phyloP scores from a whole-genome alignment of 64 coral and sea anemone genomes.

The Platygyra sinensis region DNA sequence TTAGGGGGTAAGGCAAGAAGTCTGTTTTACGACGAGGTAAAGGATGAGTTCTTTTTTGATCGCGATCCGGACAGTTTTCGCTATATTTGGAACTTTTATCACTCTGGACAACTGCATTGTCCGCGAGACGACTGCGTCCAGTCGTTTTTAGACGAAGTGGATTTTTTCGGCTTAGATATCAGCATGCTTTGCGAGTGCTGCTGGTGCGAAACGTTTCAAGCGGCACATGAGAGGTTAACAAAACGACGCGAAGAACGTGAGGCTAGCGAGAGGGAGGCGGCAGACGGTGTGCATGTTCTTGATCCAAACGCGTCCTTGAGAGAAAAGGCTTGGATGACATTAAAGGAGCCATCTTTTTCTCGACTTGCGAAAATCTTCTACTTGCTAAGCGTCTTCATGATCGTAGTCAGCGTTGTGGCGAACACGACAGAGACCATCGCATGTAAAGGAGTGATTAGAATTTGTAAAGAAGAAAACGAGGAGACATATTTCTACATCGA shows the following conservation, averaged over 20 bases:
- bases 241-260: constrained; percentile 14
- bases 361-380: constrained; percentile 59
- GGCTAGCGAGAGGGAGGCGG: neutral
- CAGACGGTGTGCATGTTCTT: neutral
- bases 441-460: constrained; percentile 36
- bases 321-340: constrained; percentile 58
- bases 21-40: constrained; percentile 34
- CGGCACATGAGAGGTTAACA: constrained; percentile 30
- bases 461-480: constrained; percentile 71
- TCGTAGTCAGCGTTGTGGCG: constrained; percentile 64
- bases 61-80: constrained; percentile 71
- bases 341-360: constrained; percentile 66
- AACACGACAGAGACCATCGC: constrained; percentile 76
- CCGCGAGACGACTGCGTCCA: constrained; percentile 62
- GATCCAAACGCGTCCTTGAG: constrained; percentile 32
- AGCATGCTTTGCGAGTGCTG: constrained; percentile 61
- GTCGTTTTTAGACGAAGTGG: constrained; percentile 57
- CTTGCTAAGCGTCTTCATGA: constrained; percentile 59
- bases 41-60: constrained; percentile 74
- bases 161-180: constrained; percentile 62
- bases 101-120: constrained; percentile 62
- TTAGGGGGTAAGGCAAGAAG: constrained; percentile 37
- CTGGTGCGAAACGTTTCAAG: constrained; percentile 47
- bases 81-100: constrained; percentile 77
- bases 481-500: constrained; percentile 69